Base-by-base conservation (phyloP, 2,797 vertebrate genomes). In the Thaleichthys pacificus region DNA sequence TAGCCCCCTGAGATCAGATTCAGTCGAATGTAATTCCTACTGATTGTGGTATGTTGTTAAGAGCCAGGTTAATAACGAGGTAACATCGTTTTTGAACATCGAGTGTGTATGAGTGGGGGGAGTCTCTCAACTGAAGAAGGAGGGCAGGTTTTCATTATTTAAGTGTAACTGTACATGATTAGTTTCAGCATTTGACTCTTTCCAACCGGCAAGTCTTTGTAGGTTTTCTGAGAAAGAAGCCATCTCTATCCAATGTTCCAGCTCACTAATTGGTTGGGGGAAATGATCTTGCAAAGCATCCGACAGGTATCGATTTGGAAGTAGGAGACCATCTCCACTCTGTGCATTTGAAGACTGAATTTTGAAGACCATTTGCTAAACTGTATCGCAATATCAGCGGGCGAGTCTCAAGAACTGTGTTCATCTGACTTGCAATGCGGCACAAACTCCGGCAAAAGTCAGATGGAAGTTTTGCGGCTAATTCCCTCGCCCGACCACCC, bases 401-500 rank as follows among this genome's bases (percentile, higher is more conserved):
- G 38, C 7, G 9, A 9, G 38, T 2, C 38, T 9, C 7, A 11
- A 11, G 38, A 42, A 42, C 7, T 2, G 9, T 2, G 38, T 42
- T 42, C 38, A 0, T 42, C 38, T 42, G 38, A 42, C 38, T 42
- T 6, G 7, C 38, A 42, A 8, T 54, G 51, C 51, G 14, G 51
- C 19, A 19, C 51, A 1, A 15, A 54, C 51, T 54, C 51, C 4
- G 51, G 51, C 19, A n/a, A 42, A 54, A 54, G 51, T 54, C 51
- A 17, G 51, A 54, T 54, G 51, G 19, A 54, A n/a, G 38, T 42
- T 42, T 7, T 6, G 32, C 6, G 32, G 60, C 71, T 26, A 26
- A 58, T 66, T 74, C 72, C 32, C 5, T 47, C 74, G 35, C 54
- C 71, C 69, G 54, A 66, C 79, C 49, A 49, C 76, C 68, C 73